Evolutionary conservation across 2,888 invertebrate genomes (phyloP).

Genomic region (Subacronicta megacephala): DNA sequence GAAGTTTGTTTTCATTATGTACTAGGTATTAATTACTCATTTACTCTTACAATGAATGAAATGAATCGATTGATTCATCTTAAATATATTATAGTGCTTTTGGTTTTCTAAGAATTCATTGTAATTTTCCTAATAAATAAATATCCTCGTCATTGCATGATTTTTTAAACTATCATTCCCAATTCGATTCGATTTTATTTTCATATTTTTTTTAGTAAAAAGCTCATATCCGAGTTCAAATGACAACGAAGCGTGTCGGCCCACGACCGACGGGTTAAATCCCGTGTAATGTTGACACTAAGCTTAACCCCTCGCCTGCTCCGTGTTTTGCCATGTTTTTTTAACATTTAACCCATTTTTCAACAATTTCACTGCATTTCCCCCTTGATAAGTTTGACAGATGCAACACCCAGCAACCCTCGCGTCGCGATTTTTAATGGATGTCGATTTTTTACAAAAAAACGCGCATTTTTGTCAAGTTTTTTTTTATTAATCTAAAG

Average conservation of each 20-base stretch:
- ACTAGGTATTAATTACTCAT: no score
- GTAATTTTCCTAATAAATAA: neutral
- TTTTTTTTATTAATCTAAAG: constrained; percentile 83
- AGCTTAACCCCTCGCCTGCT: constrained; percentile 72
- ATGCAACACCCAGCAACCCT: constrained; percentile 80
- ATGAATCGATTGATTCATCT: neutral
- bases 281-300: constrained; percentile 66
- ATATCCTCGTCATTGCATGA: no score
- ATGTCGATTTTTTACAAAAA: constrained; percentile 78
- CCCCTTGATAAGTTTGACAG: constrained; percentile 80
- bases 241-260: constrained; percentile 66
- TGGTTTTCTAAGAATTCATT: neutral
- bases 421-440: constrained; percentile 81
- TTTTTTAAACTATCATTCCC: neutral
- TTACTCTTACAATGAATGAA: constrained; percentile 1
- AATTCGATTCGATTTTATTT: neutral
- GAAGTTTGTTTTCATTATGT: no score
- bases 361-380: constrained; percentile 82
- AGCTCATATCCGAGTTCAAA: constrained; percentile 47
- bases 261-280: constrained; percentile 70
- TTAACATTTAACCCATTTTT: constrained; percentile 87
- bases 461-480: constrained; percentile 70
- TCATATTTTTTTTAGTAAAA: constrained; percentile 12
- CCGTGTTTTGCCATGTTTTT: constrained; percentile 80
- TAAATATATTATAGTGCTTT: neutral